Conservation (phyloP, 2,888 invertebrate species). For the Trichogramma evanescens region DNA sequence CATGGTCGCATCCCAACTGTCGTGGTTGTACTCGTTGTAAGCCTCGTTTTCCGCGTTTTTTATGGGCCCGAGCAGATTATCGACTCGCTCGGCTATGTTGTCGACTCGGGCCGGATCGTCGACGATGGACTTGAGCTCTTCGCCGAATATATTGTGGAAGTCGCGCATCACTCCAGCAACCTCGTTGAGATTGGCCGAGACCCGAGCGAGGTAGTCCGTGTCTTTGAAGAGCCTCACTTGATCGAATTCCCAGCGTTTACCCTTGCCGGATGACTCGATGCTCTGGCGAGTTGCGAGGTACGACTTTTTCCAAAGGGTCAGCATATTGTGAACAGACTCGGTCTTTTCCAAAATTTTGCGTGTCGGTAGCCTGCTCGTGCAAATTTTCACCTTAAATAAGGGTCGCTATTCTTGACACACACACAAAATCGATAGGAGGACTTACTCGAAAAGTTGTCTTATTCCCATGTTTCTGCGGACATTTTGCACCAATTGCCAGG, state of each 20-base stretch:
- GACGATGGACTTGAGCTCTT: conserved; percentile 78
- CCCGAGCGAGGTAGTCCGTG: conserved; percentile 75
- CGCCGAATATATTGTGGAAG: conserved; percentile 83
- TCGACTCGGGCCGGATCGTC: conserved; percentile 83
- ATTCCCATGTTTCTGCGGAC: conserved; percentile 65
- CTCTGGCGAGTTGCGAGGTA: conserved; percentile 73
- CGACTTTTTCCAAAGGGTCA: conserved; percentile 66
- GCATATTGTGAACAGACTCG: conserved; percentile 59
- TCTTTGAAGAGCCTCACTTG: conserved; percentile 70
- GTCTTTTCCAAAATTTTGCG: conserved; percentile 53
- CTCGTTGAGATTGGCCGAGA: conserved; percentile 72
- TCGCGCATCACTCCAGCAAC: conserved; percentile 75
- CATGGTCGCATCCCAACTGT: conserved; percentile 82
- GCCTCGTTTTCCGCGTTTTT: conserved; percentile 73
- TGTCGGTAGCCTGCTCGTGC: conserved; percentile 47
- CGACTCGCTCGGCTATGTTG: conserved; percentile 72
- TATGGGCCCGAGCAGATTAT: conserved; percentile 67
- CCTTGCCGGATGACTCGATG: conserved; percentile 80
- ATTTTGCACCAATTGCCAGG: conserved; percentile 73
- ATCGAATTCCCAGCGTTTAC: conserved; percentile 88
- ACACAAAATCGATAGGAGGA: conserved; percentile 8
- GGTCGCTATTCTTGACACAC: background rate
- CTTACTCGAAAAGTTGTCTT: conserved; percentile 70
- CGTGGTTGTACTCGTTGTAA: conserved; percentile 68
- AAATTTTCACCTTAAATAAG: background rate